Base-by-base conservation (phyloP, 1,140 invertebrate genomes). In the Scaptomyza pallida region DNA sequence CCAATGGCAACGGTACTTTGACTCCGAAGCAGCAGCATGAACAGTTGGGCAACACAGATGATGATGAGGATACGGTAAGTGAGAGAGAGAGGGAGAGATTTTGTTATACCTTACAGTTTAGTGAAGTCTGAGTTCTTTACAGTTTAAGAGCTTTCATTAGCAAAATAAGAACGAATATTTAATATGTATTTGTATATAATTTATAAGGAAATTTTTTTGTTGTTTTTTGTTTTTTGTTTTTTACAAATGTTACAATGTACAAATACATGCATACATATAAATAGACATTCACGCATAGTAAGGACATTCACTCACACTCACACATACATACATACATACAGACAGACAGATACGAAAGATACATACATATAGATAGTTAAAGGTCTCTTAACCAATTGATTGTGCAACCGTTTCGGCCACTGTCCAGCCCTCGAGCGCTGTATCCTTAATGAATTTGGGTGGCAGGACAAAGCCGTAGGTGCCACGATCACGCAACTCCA, bases 401-500 rank as follows among this genome's bases (percentile, higher is more conserved):
- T 92, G 88, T 9, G 95, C 96, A 50, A 98, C 93, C 0, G 96
- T 95, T 85, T 95, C 94, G 12, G 97, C 92, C 5, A 94, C 96
- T 2, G 94, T 95, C 81, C 96, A 94, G 10, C 95, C 97, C 92
- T 98, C 97, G 50, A 94, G 93, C 0, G 95, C 96, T 2, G 96
- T 96, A 0, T 95, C 94, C 47, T 94, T 92, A 70, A 99, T 98
- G 76, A 95, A 95, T 19, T 92, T 92, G 5, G 96, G 95, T 0
- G 97, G 97, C 45, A 99, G 92, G 0, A 97, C 90, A 86, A 99
- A 99, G 0, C 97, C 97, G 78, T 96, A 95, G 57, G 93, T 92
- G n/a, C 97, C 97, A 13, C 94, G 95, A 91, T 98, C 97, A 52
- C 97, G 93, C 9, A 98, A 92, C 92, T 99, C 98, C 47, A 98